Base-by-base conservation (phyloP, 2,888 invertebrate species). In the Cephus sareptanus region DNA sequence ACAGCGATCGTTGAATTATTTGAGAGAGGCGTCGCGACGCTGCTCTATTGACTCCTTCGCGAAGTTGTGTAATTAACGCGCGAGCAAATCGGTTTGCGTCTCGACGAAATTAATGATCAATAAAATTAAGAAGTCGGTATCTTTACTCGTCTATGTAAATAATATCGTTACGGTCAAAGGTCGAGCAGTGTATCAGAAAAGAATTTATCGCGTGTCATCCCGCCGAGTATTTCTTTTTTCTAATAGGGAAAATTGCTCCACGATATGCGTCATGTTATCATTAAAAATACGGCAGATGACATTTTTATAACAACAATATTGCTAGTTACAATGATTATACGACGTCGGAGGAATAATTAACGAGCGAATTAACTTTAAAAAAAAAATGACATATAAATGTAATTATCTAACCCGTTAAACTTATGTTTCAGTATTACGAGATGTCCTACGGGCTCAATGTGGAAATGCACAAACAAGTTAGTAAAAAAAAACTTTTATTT, bases 381-480 rank as follows among this genome's bases (percentile, higher is more conserved):
- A 35, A 35, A 35, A 35, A 35, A 12, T 12, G 35, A 35, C 35
- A 35, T 34, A 34, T 11, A 12, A 35, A 35, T 12, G 35, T 35
- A 35, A 12, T 35, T 35, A 13, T 71, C 71, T 56, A 23, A 56
- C 9, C 56, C 56, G 9, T 56, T 71, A 15, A 33, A 33, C 15
- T 86, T 91, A 87, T 92, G 90, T 95, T 95, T 77, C 95, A 97
- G 97, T 98, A 98, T 93, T 98, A 98, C 93, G 98, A 98, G 94
- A 98, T 98, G 97, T 97, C 97, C 77, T 98, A 97, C 93, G 97
- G 97, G 88, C 94, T 98, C 89, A 97, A 98, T 93, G 97, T 97
- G 89, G 98, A 98, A 94, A 97, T 98, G 96, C 97, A 97, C 93
- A 98, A 98, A 94, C 98, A 97, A 95, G 96, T 96, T 93, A 92